Evolutionary conservation across 2,113 vertebrate species (phyloP).

Genomic region (Chaetodon trifascialis): DNA sequence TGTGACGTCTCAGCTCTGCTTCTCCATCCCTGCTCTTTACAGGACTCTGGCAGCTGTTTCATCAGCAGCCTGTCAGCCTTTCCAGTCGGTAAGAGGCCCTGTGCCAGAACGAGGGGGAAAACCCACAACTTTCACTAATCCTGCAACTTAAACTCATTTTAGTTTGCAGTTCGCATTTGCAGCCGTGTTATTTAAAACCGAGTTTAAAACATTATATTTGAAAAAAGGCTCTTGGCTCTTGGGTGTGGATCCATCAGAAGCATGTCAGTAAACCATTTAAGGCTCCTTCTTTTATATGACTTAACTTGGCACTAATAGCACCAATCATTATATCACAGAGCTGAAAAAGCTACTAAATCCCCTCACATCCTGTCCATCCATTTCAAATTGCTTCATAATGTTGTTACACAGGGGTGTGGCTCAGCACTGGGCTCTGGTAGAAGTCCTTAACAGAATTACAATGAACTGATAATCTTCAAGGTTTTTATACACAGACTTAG

Average conservation of each 20-base stretch:
- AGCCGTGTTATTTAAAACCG: not conserved
- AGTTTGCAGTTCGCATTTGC: not conserved
- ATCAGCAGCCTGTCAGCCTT: slow-evolving; percentile 54
- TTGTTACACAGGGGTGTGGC: slow-evolving; percentile 71
- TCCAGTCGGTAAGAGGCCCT: slow-evolving; percentile 35
- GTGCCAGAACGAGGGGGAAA: slow-evolving; percentile 18
- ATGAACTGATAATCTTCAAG: slow-evolving; percentile 33
- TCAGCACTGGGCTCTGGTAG: slow-evolving; percentile 7
- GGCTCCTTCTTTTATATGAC: slow-evolving; percentile 19
- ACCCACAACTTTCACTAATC: slow-evolving; percentile 21
- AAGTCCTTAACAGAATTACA: slow-evolving; percentile 50
- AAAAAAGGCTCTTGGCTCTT: not conserved
- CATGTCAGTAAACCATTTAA: slow-evolving; percentile 10
- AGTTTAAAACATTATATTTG: not conserved
- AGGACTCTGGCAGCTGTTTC: slow-evolving; percentile 36
- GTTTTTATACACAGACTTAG: slow-evolving; percentile 26
- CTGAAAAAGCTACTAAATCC: slow-evolving; percentile 58
- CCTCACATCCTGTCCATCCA: slow-evolving; percentile 54
- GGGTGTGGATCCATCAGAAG: slow-evolving; percentile 3
- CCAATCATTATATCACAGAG: slow-evolving; percentile 40
- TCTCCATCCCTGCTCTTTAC: slow-evolving; percentile 54
- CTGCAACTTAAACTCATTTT: slow-evolving; percentile 1
- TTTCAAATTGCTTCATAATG: slow-evolving; percentile 60
- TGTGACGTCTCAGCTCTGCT: slow-evolving; percentile 47
- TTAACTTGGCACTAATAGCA: slow-evolving; percentile 28